Percentiles rank a stretch among this genome's conserved stretches.
These are phyloP conservation scores for Pteromalus puparum DNA, from an alignment of 1,140 invertebrate species.

Conservation along the genomic window DNA sequence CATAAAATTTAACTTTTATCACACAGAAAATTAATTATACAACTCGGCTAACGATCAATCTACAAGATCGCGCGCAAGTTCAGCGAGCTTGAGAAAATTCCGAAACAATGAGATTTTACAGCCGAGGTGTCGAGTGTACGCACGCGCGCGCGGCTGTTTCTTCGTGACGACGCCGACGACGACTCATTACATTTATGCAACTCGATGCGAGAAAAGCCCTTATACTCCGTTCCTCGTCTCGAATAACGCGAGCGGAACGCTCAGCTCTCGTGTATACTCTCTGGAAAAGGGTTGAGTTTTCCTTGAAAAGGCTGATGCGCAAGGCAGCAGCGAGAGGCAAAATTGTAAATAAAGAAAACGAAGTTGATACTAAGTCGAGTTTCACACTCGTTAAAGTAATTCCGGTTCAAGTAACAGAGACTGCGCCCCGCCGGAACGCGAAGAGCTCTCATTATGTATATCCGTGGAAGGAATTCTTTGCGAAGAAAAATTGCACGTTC, in stretches of 20 bases:
- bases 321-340: not conserved
- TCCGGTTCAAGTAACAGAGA: slow-evolving; percentile 29
- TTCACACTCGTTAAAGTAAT: slow-evolving; percentile 42
- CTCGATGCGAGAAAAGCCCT: slow-evolving; percentile 51
- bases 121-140: slow-evolving; percentile 34
- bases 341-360: slow-evolving; percentile 43
- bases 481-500: not conserved
- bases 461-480: not conserved
- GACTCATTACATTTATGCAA: slow-evolving; percentile 53
- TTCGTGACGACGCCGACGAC: slow-evolving; percentile 14
- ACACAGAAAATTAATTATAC: not conserved
- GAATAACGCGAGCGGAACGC: slow-evolving; percentile 41
- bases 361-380: slow-evolving; percentile 34
- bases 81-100: slow-evolving; percentile 15
- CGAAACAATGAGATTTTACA: slow-evolving; percentile 38
- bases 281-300: slow-evolving; percentile 27
- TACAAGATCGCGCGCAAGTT: not conserved
- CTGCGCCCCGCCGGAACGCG: not conserved
- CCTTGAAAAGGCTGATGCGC: not conserved
- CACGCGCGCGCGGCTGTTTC: not conserved
- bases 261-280: not conserved
- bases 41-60: slow-evolving; percentile 5
- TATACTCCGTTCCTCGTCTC: not conserved
- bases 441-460: slow-evolving; percentile 3
- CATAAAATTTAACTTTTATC: not conserved